Conservation (phyloP, 2,113 vertebrate species). For the Cyanistes caeruleus region DNA sequence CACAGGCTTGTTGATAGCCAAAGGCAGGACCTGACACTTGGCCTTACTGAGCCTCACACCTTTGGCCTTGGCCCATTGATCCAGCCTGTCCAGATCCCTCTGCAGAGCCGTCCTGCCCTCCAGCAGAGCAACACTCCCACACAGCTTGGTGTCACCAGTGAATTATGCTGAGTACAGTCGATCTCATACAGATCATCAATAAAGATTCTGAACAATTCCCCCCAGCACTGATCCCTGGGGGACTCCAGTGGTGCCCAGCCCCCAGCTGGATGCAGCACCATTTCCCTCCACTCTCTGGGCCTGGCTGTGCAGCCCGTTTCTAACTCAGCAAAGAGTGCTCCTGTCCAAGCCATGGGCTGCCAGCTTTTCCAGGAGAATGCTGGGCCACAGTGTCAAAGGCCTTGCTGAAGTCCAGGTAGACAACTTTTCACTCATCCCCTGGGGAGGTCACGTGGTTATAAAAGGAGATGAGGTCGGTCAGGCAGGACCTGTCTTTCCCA, state of each 20-base stretch:
- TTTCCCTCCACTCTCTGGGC: background rate
- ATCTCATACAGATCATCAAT: background rate
- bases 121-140: background rate
- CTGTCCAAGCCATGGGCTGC: background rate
- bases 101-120: background rate
- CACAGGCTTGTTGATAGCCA: background rate
- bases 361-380: background rate
- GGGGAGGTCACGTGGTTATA: background rate
- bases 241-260: background rate
- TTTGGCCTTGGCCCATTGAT: background rate
- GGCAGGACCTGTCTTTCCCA: background rate
- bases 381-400: background rate
- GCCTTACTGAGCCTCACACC: background rate
- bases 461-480: background rate
- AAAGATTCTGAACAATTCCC: background rate
- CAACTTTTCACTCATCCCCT: background rate
- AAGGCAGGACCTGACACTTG: background rate
- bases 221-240: background rate
- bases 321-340: background rate
- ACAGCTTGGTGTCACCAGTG: background rate
- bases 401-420: background rate
- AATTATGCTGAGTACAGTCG: background rate
- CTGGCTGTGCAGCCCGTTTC: fast-evolving
- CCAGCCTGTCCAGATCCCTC: background rate
- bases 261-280: background rate